A percentile compares a stretch with the other conserved stretches of the same genome.
Evolutionary conservation across 2,113 vertebrate genomes (phyloP).

Genomic region (Pachycephala philippinensis): DNA sequence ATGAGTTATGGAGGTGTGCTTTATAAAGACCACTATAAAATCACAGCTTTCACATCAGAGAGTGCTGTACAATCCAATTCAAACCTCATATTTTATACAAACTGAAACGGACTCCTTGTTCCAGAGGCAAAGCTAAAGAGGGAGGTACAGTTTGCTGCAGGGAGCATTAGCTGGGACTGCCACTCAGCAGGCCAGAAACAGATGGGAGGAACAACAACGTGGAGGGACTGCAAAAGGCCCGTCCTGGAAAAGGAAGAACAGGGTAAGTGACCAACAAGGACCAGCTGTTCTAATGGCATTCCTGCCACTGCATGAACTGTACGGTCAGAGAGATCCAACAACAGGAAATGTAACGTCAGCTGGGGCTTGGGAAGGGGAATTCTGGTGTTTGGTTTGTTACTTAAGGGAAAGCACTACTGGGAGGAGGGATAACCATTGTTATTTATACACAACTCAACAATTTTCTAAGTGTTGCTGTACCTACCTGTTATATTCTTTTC

Average conservation of each 20-base stretch:
- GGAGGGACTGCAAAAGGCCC: not conserved
- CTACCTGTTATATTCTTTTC: not conserved
- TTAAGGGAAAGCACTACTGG: not conserved
- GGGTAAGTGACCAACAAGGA: accelerated
- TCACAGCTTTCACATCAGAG: not conserved
- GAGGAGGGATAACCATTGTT: not conserved
- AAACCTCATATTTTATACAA: not conserved
- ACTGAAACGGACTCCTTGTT: not conserved
- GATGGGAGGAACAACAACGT: not conserved
- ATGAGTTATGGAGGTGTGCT: not conserved
- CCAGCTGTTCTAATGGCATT: not conserved
- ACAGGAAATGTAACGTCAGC: not conserved
- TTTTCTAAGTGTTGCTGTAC: not conserved
- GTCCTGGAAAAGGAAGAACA: not conserved
- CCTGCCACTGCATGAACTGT: not conserved
- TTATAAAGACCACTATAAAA: not conserved
- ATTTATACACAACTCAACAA: not conserved
- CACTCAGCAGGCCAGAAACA: not conserved
- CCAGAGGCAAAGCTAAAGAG: not conserved
- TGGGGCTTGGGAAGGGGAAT: not conserved
- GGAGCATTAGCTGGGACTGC: not conserved
- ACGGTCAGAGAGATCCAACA: not conserved
- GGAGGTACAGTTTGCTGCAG: not conserved
- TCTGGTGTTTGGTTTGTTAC: not conserved
- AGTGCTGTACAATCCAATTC: not conserved